Percentiles rank a stretch among this genome's conserved stretches.
Evolutionary conservation across 2,113 vertebrate species (phyloP).

Genomic region (Meleagris gallopavo): DNA sequence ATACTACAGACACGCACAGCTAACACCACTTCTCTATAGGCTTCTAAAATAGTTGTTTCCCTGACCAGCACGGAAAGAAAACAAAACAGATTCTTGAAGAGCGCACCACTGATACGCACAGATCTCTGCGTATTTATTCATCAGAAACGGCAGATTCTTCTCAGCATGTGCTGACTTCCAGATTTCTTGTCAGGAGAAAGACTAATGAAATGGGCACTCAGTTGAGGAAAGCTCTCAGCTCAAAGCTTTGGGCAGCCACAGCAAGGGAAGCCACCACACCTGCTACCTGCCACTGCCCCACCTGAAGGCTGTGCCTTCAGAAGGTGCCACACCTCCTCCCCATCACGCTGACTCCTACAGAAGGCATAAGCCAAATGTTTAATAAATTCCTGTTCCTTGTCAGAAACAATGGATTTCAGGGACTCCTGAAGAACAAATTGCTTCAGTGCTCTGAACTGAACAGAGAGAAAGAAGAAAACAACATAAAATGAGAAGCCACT

Average conservation of each 20-base stretch:
- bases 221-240: slow-evolving; percentile 25
- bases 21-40: neutral
- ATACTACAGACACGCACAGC: neutral
- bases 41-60: neutral
- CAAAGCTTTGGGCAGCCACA: neutral
- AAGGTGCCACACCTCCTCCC: slow-evolving; percentile 26
- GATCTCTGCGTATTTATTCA: neutral
- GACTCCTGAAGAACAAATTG: slow-evolving; percentile 2
- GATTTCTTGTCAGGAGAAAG: slow-evolving; percentile 24
- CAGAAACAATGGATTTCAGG: slow-evolving; percentile 15
- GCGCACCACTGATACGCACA: neutral
- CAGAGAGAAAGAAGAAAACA: neutral
- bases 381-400: slow-evolving; percentile 23
- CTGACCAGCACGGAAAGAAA: neutral
- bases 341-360: neutral
- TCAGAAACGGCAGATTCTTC: slow-evolving; percentile 32
- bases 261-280: neutral
- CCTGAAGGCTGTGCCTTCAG: neutral
- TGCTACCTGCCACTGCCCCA: neutral
- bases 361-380: neutral
- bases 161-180: slow-evolving; percentile 49
- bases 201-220: slow-evolving; percentile 52
- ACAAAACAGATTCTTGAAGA: neutral
- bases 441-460: neutral
- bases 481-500: neutral